A percentile compares a stretch with the other conserved stretches of the same genome.
These are phyloP conservation scores for Rafetus swinhoei DNA, from an alignment of 2,113 vertebrate species.

Conservation along the genomic window DNA sequence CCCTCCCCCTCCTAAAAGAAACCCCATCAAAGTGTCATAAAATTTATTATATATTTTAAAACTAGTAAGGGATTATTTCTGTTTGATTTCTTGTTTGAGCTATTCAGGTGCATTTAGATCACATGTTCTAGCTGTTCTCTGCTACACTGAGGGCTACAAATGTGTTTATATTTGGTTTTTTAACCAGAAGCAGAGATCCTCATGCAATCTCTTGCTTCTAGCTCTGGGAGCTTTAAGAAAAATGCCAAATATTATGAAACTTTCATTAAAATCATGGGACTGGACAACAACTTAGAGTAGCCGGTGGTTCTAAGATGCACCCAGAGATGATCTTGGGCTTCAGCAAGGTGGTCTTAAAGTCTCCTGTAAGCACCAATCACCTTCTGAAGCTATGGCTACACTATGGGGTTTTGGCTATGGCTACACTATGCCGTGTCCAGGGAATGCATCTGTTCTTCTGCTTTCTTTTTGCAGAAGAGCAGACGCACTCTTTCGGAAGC, in stretches of 20 bases:
- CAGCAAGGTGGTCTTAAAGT: not conserved
- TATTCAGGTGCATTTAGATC: not conserved
- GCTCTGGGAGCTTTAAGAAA: not conserved
- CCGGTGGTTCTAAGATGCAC: not conserved
- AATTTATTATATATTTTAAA: not conserved
- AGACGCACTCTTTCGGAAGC: too few relatives aligned
- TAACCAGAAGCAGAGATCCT: not conserved
- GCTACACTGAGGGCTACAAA: not conserved
- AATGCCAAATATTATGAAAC: not conserved
- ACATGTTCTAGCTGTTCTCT: not conserved
- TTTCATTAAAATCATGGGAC: not conserved
- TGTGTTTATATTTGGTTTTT: not conserved
- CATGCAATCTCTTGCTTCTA: not conserved
- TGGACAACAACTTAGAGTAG: not conserved
- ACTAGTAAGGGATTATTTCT: not conserved
- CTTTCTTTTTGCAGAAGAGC: too few relatives aligned
- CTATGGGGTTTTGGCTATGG: too few relatives aligned
- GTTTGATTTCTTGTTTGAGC: not conserved
- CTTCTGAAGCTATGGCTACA: not conserved
- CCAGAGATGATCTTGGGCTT: not conserved
- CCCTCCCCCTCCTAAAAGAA: not conserved
- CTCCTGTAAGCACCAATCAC: not conserved
- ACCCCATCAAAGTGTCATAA: not conserved
- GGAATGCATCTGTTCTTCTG: too few relatives aligned
- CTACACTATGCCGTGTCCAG: too few relatives aligned